Evolutionary conservation across 1,140 invertebrate species (phyloP), one percentile per base, ranked within the genome.

Genomic region (Macrobrachium nipponense): DNA sequence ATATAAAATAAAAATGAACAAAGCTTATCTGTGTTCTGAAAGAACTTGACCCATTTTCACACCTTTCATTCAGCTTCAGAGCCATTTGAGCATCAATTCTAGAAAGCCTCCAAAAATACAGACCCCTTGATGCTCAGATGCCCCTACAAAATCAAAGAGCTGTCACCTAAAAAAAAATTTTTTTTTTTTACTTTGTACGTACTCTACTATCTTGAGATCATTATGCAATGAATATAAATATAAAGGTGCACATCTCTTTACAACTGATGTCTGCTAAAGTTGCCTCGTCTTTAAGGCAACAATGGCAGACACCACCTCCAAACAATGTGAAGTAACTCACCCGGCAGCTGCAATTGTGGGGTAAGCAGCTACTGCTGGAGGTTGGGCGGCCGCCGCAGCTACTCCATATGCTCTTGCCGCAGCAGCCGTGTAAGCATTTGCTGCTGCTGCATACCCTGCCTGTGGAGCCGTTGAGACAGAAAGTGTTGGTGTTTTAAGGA

Each of bases 351-450:
- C 87, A 66, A 95, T 94, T 89, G 94, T 93, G 80, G 94, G 94
- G 90, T 92, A 93, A 87, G 91, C 91, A 27, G 92, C 92, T 23
- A 92, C 92, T n/a, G 87, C 93, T 92, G 87, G 94, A 92, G 89
- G 94, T 93, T 91, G 94, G 92, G 91, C 91, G 36, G 95, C 93
- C 88, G 95, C 94, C 36, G 87, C 87, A 88, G 94, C 94, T 87
- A 94, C 94, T 88, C 94, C 94, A 90, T 95, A 95, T 88, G 94
- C 94, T 89, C 95, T 92, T 70, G 95, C 95, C 75, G 96, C 95
- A 66, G 95, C 96, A 60, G 96, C 95, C 77, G 95, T 95, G 90
- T 96, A 96, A 62, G 94, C 94, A 58, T 96, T 96, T 87, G 95
- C 96, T 89, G 95, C 95, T 90, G 95, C 96, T 75, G 92, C 91